Percentiles rank a stretch among this genome's conserved stretches.
These are phyloP conservation scores for Lithodes maja DNA, from an alignment of 2,888 invertebrate genomes.

Conservation along the genomic window DNA sequence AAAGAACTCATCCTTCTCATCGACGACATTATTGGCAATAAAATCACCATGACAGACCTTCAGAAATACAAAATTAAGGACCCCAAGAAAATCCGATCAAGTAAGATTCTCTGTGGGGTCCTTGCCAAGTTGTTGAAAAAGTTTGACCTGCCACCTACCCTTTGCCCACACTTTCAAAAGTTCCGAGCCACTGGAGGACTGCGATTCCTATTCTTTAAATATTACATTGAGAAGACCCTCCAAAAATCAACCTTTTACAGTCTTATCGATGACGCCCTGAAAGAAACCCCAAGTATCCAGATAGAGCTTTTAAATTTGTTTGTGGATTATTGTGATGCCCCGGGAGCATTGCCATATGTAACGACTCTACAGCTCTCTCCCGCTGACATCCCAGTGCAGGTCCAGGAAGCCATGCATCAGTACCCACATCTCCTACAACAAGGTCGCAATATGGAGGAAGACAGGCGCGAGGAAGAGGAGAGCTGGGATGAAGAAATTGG, in stretches of 20 bases:
- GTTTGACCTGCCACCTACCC: conserved; percentile 31
- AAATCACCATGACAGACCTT: conserved; percentile 17
- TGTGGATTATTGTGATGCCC: conserved; percentile 41
- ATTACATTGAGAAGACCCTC: conserved; percentile 47
- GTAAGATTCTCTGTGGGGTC: conserved; percentile 46
- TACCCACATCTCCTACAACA: conserved; percentile 13
- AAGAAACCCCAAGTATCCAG: conserved; percentile 43
- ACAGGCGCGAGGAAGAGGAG: background rate
- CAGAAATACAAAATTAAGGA: conserved; percentile 41
- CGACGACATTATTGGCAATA: conserved; percentile 51
- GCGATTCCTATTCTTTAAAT: conserved; percentile 58
- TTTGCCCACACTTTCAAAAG: conserved; percentile 55
- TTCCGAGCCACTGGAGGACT: conserved; percentile 40
- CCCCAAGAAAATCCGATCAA: conserved; percentile 34
- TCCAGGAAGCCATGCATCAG: conserved; percentile 28
- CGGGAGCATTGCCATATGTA: conserved; percentile 44
- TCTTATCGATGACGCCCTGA: conserved; percentile 46
- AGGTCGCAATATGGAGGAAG: background rate
- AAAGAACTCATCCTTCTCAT: conserved; percentile 53
- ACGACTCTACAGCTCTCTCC: conserved; percentile 10
- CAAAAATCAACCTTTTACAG: conserved; percentile 40
- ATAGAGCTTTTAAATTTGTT: conserved; percentile 46
- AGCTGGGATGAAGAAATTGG: conserved; percentile 17
- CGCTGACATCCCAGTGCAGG: conserved; percentile 31
- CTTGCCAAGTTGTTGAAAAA: conserved; percentile 52